These are phyloP conservation scores for Meleagris gallopavo DNA, from an alignment of 2,113 vertebrate genomes.

Conservation along the genomic window DNA sequence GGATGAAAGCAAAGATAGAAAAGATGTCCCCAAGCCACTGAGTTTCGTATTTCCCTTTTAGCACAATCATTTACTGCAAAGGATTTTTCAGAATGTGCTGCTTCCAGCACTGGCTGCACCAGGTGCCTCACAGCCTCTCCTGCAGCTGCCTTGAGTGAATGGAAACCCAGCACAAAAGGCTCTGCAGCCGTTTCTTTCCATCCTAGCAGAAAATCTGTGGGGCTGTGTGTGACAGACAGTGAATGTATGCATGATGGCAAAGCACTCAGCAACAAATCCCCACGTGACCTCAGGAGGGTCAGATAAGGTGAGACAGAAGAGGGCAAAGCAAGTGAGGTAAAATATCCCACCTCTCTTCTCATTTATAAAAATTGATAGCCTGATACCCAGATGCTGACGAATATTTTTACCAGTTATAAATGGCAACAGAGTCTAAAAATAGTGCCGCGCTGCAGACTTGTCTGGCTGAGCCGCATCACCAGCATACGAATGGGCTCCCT, in stretches of 20 bases:
- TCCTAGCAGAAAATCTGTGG: constrained; percentile 43
- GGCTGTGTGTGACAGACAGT: not conserved
- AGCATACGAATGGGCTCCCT: constrained; percentile 89
- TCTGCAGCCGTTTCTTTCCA: not conserved
- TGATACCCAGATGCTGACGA: constrained; percentile 81
- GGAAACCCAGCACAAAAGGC: not conserved
- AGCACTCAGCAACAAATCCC: constrained; percentile 65
- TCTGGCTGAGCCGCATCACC: constrained; percentile 88
- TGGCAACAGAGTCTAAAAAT: constrained; percentile 89
- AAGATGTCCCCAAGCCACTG: not conserved
- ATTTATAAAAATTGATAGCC: constrained; percentile 82
- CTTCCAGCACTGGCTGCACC: not conserved
- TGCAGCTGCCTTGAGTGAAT: not conserved
- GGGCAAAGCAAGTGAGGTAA: constrained; percentile 31
- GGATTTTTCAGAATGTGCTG: not conserved
- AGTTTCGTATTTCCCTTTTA: not conserved
- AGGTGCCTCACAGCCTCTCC: not conserved
- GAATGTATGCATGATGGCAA: constrained; percentile 60
- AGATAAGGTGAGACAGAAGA: constrained; percentile 28
- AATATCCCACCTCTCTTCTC: constrained; percentile 58
- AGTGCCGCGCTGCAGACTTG: constrained; percentile 83
- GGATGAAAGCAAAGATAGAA: not conserved
- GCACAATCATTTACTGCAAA: not conserved
- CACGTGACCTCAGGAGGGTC: constrained; percentile 41
- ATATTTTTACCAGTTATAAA: constrained; percentile 93